Conservation (phyloP, 2,113 vertebrate genomes). For the Rhodinocichla rosea region DNA sequence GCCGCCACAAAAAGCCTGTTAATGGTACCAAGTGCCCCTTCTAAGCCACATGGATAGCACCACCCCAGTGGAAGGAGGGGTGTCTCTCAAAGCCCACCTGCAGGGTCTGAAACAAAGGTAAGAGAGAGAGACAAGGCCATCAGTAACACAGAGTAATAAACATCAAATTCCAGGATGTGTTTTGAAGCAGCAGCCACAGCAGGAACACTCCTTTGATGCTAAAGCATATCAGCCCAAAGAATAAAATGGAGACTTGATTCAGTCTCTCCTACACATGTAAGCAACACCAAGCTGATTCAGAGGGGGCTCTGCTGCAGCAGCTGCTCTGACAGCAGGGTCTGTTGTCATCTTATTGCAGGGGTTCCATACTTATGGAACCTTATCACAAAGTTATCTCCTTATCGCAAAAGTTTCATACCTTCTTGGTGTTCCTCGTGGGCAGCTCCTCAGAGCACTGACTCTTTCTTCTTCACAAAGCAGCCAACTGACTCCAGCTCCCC, state of each 20-base stretch:
- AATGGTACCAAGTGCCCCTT: background rate
- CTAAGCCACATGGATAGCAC: background rate
- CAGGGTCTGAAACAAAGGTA: background rate
- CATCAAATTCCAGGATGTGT: background rate
- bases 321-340: background rate
- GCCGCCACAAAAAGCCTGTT: background rate
- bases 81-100: background rate
- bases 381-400: too few relatives aligned
- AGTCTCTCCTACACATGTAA: fast-evolving
- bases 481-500: too few relatives aligned
- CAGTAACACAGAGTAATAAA: background rate
- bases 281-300: fast-evolving
- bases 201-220: background rate
- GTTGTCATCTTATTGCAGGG: too few relatives aligned
- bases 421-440: too few relatives aligned
- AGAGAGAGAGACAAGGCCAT: background rate
- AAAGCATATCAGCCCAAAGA: background rate
- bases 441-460: too few relatives aligned
- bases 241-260: background rate
- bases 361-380: too few relatives aligned
- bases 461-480: too few relatives aligned
- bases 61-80: background rate
- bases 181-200: background rate
- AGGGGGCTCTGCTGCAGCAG: background rate
- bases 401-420: too few relatives aligned